These are phyloP conservation scores for Cryptocephalus moraei DNA, from an alignment of 2,888 invertebrate species.

Conservation along the genomic window DNA sequence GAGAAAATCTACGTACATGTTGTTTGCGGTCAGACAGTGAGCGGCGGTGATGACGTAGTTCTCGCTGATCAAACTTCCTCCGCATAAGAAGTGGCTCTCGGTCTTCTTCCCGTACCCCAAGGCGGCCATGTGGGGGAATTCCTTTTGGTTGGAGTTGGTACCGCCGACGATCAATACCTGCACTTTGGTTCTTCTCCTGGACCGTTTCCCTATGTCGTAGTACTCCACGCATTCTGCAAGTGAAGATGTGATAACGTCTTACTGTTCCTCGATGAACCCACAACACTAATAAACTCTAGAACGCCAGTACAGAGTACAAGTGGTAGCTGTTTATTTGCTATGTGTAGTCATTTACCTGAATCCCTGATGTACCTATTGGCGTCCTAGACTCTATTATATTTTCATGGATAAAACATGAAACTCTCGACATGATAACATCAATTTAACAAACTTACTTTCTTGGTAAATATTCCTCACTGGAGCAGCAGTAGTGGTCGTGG, in stretches of 20 bases:
- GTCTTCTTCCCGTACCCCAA: conserved; percentile 25
- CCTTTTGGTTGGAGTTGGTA: conserved; percentile 19
- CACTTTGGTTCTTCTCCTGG: conserved; percentile 7
- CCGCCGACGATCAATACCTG: conserved; percentile 23
- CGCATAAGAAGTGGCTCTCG: conserved; percentile 46
- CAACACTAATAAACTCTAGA: no score
- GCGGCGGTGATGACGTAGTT: conserved; percentile 58
- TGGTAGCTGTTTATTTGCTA: no score
- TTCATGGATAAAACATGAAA: no score
- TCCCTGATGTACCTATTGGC: no score
- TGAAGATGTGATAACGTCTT: not conserved
- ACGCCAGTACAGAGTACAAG: no score
- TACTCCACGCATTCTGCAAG: conserved; percentile 21
- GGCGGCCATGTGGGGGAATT: conserved; percentile 36
- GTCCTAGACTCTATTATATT: no score
- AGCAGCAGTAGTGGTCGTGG: no score
- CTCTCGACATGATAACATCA: no score
- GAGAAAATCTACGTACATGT: conserved; percentile 22
- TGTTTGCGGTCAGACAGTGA: conserved; percentile 43
- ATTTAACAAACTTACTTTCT: no score
- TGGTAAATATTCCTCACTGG: no score
- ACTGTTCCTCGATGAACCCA: no score
- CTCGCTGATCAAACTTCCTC: conserved; percentile 55
- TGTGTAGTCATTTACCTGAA: no score
- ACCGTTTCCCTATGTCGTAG: conserved; percentile 7